Evolutionary conservation across 2,888 invertebrate species (phyloP).

Genomic region (Drosophila leonis): DNA sequence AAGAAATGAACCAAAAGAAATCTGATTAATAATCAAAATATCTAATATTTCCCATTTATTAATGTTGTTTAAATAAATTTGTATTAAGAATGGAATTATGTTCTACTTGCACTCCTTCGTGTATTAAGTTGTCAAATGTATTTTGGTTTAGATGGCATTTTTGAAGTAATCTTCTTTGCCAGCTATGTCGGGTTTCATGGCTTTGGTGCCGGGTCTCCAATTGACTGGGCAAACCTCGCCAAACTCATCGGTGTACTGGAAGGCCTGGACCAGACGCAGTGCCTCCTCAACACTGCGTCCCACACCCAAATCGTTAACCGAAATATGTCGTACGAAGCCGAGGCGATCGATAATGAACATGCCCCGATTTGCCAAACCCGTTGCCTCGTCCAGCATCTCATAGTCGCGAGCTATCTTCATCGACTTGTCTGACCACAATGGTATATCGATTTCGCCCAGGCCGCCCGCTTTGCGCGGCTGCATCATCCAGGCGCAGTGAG

Average conservation of each 20-base stretch:
- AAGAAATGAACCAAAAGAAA: no score
- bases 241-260: constrained; percentile 96
- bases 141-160: constrained; percentile 34
- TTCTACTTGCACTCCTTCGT: constrained; percentile 84
- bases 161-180: constrained; percentile 60
- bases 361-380: constrained; percentile 96
- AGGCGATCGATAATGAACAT: constrained; percentile 96
- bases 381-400: constrained; percentile 94
- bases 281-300: constrained; percentile 96
- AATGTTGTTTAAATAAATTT: background rate
- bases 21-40: no score
- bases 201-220: constrained; percentile 58
- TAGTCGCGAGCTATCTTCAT: constrained; percentile 93
- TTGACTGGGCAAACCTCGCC: constrained; percentile 96
- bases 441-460: constrained; percentile 96
- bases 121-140: background rate
- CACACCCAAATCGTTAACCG: constrained; percentile 97
- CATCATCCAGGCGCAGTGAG: constrained; percentile 97
- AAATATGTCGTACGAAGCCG: constrained; percentile 95
- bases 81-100: background rate
- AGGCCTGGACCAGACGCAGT: constrained; percentile 96
- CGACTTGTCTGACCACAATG: constrained; percentile 96
- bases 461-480: constrained; percentile 97
- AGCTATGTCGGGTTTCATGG: constrained; percentile 34
- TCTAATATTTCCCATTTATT: background rate